Evolutionary conservation across 2,113 vertebrate genomes (phyloP).

Genomic region (Pionites leucogaster): DNA sequence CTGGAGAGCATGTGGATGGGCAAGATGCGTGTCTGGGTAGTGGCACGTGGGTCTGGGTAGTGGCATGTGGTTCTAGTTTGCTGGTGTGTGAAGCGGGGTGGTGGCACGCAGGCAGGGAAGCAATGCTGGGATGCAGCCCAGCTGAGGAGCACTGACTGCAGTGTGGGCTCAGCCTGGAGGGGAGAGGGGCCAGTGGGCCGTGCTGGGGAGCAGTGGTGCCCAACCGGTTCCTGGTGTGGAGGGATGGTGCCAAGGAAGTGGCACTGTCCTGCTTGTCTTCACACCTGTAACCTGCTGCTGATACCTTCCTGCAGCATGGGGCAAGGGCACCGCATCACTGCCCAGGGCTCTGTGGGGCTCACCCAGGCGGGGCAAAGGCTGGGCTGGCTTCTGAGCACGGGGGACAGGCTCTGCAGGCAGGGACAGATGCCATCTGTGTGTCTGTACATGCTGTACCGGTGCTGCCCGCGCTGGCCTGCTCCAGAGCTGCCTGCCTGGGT

Average conservation of each 20-base stretch:
- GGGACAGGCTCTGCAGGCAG: neutral
- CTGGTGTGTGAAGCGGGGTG: too few relatives aligned
- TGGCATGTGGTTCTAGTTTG: neutral
- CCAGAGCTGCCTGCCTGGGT: neutral
- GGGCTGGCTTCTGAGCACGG: fast-evolving
- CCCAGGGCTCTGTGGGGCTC: neutral
- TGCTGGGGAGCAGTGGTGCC: neutral
- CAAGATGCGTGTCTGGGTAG: neutral
- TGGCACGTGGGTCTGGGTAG: neutral
- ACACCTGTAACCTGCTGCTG: neutral
- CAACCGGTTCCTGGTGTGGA: neutral
- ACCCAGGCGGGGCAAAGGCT: neutral
- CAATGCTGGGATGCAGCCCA: neutral
- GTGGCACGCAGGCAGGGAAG: neutral
- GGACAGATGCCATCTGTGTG: neutral
- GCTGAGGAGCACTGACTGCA: neutral
- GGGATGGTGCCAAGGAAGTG: neutral
- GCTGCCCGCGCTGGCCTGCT: neutral
- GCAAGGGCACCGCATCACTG: fast-evolving
- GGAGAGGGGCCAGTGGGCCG: fast-evolving
- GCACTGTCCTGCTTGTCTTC: neutral
- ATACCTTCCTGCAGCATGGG: neutral
- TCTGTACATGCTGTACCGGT: neutral
- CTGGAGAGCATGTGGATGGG: neutral
- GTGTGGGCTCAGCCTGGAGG: neutral